Conservation (phyloP, 2,113 vertebrate genomes). For the Thoracochromis brauschi region DNA sequence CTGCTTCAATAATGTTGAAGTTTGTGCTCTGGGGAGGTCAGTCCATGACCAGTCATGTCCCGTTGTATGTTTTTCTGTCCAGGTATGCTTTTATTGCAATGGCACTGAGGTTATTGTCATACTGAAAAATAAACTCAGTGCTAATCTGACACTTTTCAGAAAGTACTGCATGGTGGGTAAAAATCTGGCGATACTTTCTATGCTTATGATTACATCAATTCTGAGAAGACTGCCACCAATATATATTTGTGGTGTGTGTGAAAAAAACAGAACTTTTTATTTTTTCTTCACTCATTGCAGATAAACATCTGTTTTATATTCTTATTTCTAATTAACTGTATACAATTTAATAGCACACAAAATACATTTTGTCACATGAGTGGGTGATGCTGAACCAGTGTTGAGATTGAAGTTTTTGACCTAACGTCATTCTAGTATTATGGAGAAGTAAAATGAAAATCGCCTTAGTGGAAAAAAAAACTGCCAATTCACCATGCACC, state of each 20-base stretch:
- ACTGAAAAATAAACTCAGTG: not conserved
- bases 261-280: not conserved
- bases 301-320: slow-evolving; percentile 38
- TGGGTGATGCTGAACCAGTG: not conserved
- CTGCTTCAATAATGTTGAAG: not conserved
- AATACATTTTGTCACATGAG: slow-evolving; percentile 12
- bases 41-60: not conserved
- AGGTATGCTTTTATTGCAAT: not conserved
- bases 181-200: not conserved
- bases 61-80: not conserved
- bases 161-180: not conserved
- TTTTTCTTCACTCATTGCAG: not conserved
- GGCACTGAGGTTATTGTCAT: not conserved
- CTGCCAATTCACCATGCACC: not conserved
- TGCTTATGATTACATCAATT: not conserved
- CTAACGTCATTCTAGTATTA: not conserved
- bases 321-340: slow-evolving; percentile 15
- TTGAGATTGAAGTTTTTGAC: not conserved
- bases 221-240: not conserved
- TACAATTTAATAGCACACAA: slow-evolving; percentile 29
- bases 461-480: not conserved
- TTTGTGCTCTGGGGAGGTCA: not conserved
- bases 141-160: not conserved
- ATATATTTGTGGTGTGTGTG: not conserved
- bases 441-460: not conserved